Conservation (phyloP, 2,888 invertebrate genomes). For the Meteorus cinctellus region DNA sequence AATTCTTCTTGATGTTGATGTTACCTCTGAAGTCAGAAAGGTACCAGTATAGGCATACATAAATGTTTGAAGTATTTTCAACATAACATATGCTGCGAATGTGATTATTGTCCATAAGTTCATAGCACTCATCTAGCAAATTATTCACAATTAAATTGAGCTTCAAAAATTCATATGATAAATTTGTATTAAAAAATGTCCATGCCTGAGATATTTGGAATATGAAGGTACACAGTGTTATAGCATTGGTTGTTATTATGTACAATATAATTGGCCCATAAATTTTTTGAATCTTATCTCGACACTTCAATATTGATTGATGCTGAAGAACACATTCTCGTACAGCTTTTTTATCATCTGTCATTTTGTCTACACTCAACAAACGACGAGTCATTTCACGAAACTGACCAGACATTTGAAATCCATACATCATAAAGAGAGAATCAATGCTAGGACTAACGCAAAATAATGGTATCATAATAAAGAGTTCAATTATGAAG, state of each 20-base stretch:
- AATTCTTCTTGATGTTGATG: not conserved
- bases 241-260: conserved; percentile 53
- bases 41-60: conserved; percentile 49
- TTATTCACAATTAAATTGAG: not conserved
- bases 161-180: not conserved
- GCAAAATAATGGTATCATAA: conserved; percentile 33
- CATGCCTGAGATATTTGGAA: conserved; percentile 55
- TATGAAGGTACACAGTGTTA: conserved; percentile 56
- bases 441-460: conserved; percentile 53
- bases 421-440: conserved; percentile 56
- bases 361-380: conserved; percentile 27
- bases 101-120: not conserved
- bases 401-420: conserved; percentile 57
- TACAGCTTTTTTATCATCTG: conserved; percentile 44
- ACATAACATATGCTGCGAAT: not conserved
- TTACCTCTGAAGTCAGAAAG: conserved; percentile 48
- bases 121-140: conserved; percentile 11
- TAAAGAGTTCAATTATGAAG: conserved; percentile 48
- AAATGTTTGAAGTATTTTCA: conserved; percentile 49
- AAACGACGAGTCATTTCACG: conserved; percentile 50
- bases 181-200: not conserved
- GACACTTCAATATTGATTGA: conserved; percentile 46
- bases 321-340: conserved; percentile 49
- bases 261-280: conserved; percentile 57
- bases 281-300: conserved; percentile 50